Evolutionary conservation across 2,888 invertebrate genomes (phyloP), one percentile per base, ranked within the genome.

Genomic region (Furcula furcula): DNA sequence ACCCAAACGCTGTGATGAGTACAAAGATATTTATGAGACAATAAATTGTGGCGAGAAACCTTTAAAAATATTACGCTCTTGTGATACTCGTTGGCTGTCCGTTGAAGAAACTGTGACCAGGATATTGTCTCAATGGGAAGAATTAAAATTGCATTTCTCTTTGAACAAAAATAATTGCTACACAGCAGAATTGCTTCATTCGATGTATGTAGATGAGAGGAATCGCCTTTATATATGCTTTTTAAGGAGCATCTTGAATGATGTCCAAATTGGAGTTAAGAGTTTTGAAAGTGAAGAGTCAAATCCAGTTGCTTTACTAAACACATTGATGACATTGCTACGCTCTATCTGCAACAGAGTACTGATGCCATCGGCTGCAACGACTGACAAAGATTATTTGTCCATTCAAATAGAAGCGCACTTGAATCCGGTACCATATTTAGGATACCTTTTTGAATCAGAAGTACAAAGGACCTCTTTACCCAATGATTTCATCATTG

Each of bases 1-100:
- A n/a, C 14, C 60, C 4, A 45, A 54, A 13, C 47, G 64, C n/a
- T 40, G 43, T 34, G 2, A 7, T 7, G 5, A 18, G 5, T 30
- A 20, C 16, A 13, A 21, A 16, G 12, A 10, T 16, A 2, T 9
- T 1, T 28, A 5, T 16, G 2, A 28, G 7, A 16, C 18, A 15
- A 28, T 28, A 3, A 29, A 33, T 15, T 28, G 18, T 12, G 34
- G 30, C 7, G 27, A 37, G 29, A 9, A 12, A 25, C 25, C 25
- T 2, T 9, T 25, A 7, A 25, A 25, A 25, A 13, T 13, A n/a
- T 7, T 29, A n/a, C 14, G 29, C n/a, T 13, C 16, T 3, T 37
- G 29, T 27, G 21, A 35, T 13, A 35, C 35, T 4, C 19, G 30
- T 1, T 35, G 35, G 30, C 7, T 30, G 5, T 29, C 29, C 0